Evolutionary conservation across 1,140 invertebrate genomes (phyloP), one percentile per base, ranked within the genome.

Genomic region (Papilio helenus): DNA sequence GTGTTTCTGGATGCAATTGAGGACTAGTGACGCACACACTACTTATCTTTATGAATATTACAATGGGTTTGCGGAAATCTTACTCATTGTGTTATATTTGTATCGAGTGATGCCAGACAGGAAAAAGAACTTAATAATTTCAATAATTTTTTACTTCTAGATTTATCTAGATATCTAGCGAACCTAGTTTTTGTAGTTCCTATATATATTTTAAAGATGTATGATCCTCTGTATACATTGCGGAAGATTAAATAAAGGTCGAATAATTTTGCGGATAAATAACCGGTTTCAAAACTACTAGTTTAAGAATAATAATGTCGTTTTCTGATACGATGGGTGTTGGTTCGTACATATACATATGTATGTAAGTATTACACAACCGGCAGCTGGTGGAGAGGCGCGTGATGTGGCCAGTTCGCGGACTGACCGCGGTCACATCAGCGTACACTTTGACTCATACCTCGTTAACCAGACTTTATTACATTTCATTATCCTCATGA

Each of bases 171-270:
- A 1, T 55, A 20, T 49, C 12, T 18, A 49, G 12, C 46, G 12
- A 49, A 49, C 46, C 42, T 14, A 1, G 14, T 14, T 46, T 14
- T 46, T 18, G 46, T 49, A 49, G 16, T 7, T 18, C 46, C n/a
- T 55, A 55, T 9, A 20, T n/a, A 55, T 51, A 51, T 55, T 68
- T 34, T 16, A 29, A 68, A 68, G 61, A 29, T 68, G 61, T 34
- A 68, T 26, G 14, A 29, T 68, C 61, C 9, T 61, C 12, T 20
- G 44, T 12, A 73, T 26, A 73, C 20, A 73, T 46, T 23, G 72
- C 72, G 72, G 72, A 73, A 73, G 72, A 73, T 73, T 73, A 73
- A 73, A 73, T 46, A 73, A 49, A 73, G 72, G 72, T 73, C 72
- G 44, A 73, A 73, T 73, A 73, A 58, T 76, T 76, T 76, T 55